Conservation (phyloP, 2,888 invertebrate species). For the Hydrotaea cyrtoneurina region DNA sequence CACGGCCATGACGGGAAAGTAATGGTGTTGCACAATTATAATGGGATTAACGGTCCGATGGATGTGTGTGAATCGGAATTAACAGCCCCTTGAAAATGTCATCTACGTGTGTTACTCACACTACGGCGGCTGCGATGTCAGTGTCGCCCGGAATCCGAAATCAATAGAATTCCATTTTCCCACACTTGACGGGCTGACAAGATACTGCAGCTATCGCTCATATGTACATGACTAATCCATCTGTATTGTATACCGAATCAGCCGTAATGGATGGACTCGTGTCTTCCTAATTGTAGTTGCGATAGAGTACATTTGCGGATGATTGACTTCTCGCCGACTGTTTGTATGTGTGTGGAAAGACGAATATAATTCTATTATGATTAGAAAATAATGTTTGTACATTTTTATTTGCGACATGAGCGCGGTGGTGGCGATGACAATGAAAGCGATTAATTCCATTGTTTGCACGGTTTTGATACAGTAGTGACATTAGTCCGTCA, state of each 20-base stretch:
- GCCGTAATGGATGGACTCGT: neutral
- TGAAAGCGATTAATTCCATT: conserved; percentile 27
- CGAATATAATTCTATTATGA: conserved; percentile 34
- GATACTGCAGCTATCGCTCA: neutral
- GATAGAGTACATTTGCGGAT: conserved; percentile 16
- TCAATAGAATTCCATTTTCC: conserved; percentile 11
- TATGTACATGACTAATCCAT: conserved; percentile 6
- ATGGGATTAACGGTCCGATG: neutral
- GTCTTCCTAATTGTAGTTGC: neutral
- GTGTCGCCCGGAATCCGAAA: neutral
- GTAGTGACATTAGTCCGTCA: neutral
- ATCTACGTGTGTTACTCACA: neutral
- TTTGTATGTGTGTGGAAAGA: neutral
- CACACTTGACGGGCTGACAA: conserved; percentile 26
- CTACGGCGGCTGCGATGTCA: neutral
- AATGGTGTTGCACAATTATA: conserved; percentile 6
- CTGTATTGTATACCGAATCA: neutral
- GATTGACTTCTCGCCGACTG: conserved; percentile 7
- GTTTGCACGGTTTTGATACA: conserved; percentile 21
- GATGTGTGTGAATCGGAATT: neutral
- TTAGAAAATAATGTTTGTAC: conserved; percentile 23
- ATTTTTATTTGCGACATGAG: conserved; percentile 20
- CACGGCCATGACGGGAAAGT: neutral
- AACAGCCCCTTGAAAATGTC: conserved; percentile 12
- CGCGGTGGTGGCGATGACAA: conserved; percentile 1